Percentiles rank a stretch among this genome's conserved stretches.
These are phyloP conservation scores for Sitobion miscanthi DNA, from an alignment of 1,140 invertebrate genomes.

Conservation along the genomic window DNA sequence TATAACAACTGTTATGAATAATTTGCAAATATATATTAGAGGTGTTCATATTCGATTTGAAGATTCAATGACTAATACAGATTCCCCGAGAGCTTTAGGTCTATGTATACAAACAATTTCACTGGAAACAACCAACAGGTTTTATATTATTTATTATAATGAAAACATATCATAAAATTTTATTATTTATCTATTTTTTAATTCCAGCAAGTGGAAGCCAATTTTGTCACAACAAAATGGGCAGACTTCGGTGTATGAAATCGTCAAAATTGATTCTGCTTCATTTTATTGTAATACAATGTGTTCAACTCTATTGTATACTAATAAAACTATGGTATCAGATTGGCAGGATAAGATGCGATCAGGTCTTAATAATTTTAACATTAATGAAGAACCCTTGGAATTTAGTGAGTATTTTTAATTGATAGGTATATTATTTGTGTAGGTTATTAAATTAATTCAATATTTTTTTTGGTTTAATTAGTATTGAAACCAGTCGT, in stretches of 20 bases:
- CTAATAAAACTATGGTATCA: conserved; percentile 58
- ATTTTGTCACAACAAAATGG: conserved; percentile 69
- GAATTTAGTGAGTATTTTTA: conserved; percentile 73
- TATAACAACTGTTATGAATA: conserved; percentile 77
- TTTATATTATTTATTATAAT: background rate
- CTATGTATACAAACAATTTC: conserved; percentile 80
- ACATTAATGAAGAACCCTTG: conserved; percentile 75
- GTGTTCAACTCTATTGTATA: conserved; percentile 60
- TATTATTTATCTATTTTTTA: background rate
- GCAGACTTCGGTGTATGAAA: conserved; percentile 73
- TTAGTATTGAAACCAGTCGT: conserved; percentile 77
- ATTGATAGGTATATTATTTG: conserved; percentile 1
- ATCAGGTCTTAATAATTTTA: conserved; percentile 76
- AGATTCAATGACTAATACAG: conserved; percentile 73
- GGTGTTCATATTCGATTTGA: conserved; percentile 86
- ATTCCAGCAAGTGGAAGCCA: conserved; percentile 80
- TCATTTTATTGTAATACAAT: conserved; percentile 79
- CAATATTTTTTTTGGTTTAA: conserved; percentile 9
- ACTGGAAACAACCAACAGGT: conserved; percentile 82
- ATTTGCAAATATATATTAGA: conserved; percentile 79
- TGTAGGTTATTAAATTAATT: conserved; percentile 56
- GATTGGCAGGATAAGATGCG: conserved; percentile 75
- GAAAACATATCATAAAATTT: background rate
- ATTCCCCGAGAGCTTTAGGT: conserved; percentile 75
- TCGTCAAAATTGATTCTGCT: conserved; percentile 78